Evolutionary conservation across 1,140 invertebrate species (phyloP), one percentile per base, ranked within the genome.

Genomic region (Aphelinus atriplicis): DNA sequence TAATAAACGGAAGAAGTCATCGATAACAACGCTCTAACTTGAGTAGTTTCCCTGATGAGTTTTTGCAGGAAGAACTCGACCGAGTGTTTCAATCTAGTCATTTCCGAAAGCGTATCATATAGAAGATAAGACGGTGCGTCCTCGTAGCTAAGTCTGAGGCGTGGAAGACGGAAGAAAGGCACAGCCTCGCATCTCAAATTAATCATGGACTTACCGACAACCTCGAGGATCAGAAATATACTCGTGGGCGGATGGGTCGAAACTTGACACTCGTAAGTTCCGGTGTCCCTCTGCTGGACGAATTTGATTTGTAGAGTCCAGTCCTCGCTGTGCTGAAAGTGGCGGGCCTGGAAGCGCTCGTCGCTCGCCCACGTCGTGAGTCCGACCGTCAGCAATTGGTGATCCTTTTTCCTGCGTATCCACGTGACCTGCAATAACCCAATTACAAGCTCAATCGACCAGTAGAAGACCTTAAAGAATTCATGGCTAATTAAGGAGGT

Each of bases 241-340:
- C 93, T 95, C 42, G 93, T 93, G 71, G 94, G 94, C 64, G 95
- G 95, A 89, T 96, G 94, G 46, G 94, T 94, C 47, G 94, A 95
- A 10, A 96, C 93, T 89, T 96, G 95, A 85, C 95, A 96, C 86
- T 96, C 94, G 86, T 96, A 96, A 68, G 91, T 86, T 48, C 95
- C 95, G 26, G 92, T 92, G 85, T 97, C 95, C 73, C 93, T 90
- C 78, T 90, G 90, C 82, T 95, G 94, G 48, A 95, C 94, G 86
- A 91, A 94, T 84, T 93, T 93, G 79, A 96, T 93, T 89, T 95
- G 93, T 69, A 96, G 88, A 51, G 93, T 94, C 95, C 95, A 96
- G 84, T 96, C 95, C 90, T 95, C 94, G 81, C 93, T 94, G 86
- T 95, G 93, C 80, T 95, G 93, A 81, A 94, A 90, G 88, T 95